Conservation (phyloP, 2,113 vertebrate genomes). For the Budorcas taxicolor region DNA sequence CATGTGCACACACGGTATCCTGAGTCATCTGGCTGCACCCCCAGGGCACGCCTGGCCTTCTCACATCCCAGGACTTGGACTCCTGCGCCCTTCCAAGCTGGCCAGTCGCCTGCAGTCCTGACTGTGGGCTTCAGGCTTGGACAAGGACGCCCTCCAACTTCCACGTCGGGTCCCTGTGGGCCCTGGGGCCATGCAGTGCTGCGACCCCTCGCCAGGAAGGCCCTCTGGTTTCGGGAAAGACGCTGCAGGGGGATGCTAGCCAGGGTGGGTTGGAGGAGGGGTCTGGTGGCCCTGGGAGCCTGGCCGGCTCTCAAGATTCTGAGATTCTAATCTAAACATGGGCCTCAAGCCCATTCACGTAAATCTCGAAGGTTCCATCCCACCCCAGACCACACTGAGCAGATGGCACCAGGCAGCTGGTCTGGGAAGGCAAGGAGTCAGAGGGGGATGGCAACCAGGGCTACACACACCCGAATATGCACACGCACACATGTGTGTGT, state of each 20-base stretch:
- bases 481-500: accelerated
- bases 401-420: neutral
- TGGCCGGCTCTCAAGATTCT: too few relatives aligned
- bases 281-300: neutral
- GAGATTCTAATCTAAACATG: neutral
- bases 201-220: accelerated
- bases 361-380: neutral
- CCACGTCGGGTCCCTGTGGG: accelerated
- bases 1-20: neutral
- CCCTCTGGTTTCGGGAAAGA: accelerated
- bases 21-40: accelerated
- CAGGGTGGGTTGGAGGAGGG: neutral
- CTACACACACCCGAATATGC: neutral
- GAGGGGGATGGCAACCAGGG: neutral
- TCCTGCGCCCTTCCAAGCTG: accelerated
- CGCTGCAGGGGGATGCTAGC: neutral
- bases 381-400: accelerated
- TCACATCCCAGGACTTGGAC: accelerated
- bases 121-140: neutral
- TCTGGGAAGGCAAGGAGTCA: too few relatives aligned
- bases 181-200: neutral
- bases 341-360: accelerated
- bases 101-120: accelerated
- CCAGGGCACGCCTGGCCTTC: accelerated
- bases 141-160: accelerated